Evolutionary conservation across 2,797 vertebrate species (phyloP), one percentile per base, ranked within the genome.

Genomic region (Threskiornis aethiopicus): DNA sequence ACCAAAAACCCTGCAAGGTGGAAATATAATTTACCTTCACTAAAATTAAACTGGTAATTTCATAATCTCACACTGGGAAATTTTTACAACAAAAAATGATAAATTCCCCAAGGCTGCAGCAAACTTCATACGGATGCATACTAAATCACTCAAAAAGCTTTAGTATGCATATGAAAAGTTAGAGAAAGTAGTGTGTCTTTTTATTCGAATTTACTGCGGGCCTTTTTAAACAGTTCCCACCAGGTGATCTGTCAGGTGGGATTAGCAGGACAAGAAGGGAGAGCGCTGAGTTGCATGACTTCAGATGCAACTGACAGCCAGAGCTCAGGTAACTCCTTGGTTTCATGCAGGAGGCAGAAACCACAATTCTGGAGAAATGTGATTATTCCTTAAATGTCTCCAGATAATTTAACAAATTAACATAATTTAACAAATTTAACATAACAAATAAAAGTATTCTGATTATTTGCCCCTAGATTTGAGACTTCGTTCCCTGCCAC

Each of bases 41-140:
- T 86, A 84, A 86, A 91, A 81, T 4, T 52, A 41, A 88, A 65
- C 41, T 51, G 37, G 21, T 58, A 77, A 79, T 94, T 89, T 90
- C 47, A 20, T 86, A 70, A 72, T 65, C 39, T 75, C 54, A 69
- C 31, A 88, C n/a, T 11, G 49, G 39, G 65, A 82, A 76, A 47
- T 87, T 88, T 95, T 91, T 84, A 81, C 17, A 24, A 84, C 33
- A 66, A 1, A 3, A 75, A 72, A 69, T 61, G 26, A 76, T 58
- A 26, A 65, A 93, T 90, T 84, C n/a, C 42, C 51, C 58, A 76
- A 64, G 51, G 46, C 46, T 84, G 70, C 6, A 49, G 13, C 19
- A 80, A 81, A 55, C 28, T 83, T 92, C n/a, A 39, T 76, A 72
- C 21, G 44, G 39, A 79, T 79, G 28, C 42, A 69, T 31, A 46